Evolutionary conservation across 1,140 invertebrate species (phyloP).

Genomic region (Micrasema minimum): DNA sequence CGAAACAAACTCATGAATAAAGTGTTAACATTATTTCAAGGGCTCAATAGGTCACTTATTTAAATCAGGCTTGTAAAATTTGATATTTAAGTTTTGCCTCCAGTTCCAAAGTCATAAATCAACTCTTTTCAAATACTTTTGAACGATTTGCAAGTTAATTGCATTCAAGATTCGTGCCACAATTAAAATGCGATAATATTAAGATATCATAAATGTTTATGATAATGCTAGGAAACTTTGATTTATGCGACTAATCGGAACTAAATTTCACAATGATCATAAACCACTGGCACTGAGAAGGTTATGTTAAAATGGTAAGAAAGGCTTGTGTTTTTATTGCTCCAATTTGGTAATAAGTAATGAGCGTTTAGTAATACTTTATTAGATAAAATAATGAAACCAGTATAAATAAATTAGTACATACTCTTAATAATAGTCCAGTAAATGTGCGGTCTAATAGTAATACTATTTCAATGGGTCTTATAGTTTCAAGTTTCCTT

Average conservation of each 20-base stretch:
- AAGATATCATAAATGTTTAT: constrained; percentile 34
- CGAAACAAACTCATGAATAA: no score
- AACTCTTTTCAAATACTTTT: constrained; percentile 1
- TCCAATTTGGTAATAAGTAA: neutral
- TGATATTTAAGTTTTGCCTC: no score
- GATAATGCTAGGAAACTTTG: constrained; percentile 11
- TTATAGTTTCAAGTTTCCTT: no score
- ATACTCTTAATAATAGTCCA: no score
- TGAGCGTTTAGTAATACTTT: neutral
- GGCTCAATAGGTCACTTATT: no score
- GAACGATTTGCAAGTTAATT: constrained; percentile 23
- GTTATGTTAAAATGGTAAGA: neutral
- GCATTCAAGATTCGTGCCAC: constrained; percentile 1
- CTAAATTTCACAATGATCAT: constrained; percentile 15
- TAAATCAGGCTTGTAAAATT: no score
- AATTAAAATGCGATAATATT: constrained; percentile 15
- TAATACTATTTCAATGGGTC: no score
- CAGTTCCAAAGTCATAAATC: no score
- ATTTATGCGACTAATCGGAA: neutral
- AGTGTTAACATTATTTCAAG: no score
- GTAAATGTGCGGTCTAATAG: no score
- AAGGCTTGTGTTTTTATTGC: neutral
- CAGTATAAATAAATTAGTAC: neutral
- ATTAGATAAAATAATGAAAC: neutral
- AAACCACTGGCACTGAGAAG: constrained; percentile 7